Base-by-base conservation (phyloP, 2,888 invertebrate species). In the Smittia sp. region DNA sequence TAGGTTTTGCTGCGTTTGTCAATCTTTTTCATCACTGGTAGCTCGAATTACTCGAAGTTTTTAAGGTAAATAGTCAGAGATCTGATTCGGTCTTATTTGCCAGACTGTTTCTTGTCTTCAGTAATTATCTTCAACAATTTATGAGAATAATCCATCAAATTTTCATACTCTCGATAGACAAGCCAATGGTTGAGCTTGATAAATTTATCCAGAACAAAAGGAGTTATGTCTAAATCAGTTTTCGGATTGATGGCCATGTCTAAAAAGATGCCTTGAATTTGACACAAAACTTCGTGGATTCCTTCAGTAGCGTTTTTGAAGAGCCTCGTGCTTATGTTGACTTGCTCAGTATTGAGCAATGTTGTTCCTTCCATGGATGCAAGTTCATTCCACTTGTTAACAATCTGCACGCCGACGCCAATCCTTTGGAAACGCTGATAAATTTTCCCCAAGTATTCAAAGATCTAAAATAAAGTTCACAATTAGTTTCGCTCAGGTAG, bases 111-210 rank as follows among this genome's bases (percentile, higher is more conserved):
- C 58, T 58, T 58, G 9, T 22, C 22, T 9, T 58, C 58, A 3
- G 58, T 46, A 11, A 73, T 73, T 3, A 65, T 27, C 7, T 27
- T 15, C 3, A 73, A 15, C 11, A 65, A 18, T 46, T 72, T 54
- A 13, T 63, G 46, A 1, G 73, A 39, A 52, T 73, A 73, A 9
- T 73, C 65, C 65, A 73, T 65, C 9, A 73, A 25, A 18, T 73
- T 63, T 27, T 73, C 39, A 52, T 73, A 73, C 39, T 73, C 73
- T n/a, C 73, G 63, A 32, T 73, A 73, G 15, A 73, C 32, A 0
- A 73, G 65, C 73, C 73, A 73, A 46, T 73, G 73, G 18, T 73
- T 65, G 11, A 73, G 46, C 27, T 46, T 73, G 18, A 73, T 38
- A 4, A 46, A 27, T 1, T 39, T 39, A 25, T 73, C 73, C 46